Base-by-base conservation (phyloP, 1,140 invertebrate species). In the Lanistes nyassanus region DNA sequence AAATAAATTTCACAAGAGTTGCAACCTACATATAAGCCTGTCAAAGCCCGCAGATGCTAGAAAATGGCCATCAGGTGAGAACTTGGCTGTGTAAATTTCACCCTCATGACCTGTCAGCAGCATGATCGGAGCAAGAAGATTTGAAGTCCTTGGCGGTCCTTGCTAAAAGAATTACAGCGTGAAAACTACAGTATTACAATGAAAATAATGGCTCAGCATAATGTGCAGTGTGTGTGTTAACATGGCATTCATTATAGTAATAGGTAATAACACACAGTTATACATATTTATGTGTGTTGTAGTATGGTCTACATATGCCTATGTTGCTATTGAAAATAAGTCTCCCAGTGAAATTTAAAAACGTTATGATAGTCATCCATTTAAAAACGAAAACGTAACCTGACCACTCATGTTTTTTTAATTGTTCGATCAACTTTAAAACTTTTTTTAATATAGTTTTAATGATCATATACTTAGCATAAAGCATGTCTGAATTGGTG, bases 11-110 rank as follows among this genome's bases (percentile, higher is more conserved):
- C n/a, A n/a, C n/a, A n/a, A n/a, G n/a, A n/a, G n/a, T n/a, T 53
- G 23, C 29, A 39, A 82, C 94, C 93, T 92, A 98, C 97, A 97
- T 79, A 99, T 97, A 90, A 96, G 94, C 87, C 97, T 91, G 87
- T 99, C 98, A 89, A 97, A 98, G n/a, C 98, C 98, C 51, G 95
- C 94, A 0, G 97, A 97, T 13, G 96, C 96, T 31, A 99, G 88
- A 86, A 97, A 94, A 81, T 95, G 93, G 34, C 98, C 98, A 88
- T 99, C 97, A 2, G 97, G 97, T 89, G 98, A 97, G 90, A 99
- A 99, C 90, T 97, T 95, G 7, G 94, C 91, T 31, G 94, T 93
- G 88, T 97, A 99, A 79, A 99, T 95, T 87, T 99, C 98, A 47
- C 97, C 97, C 87, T 97, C 94, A 89, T 99, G 98, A 0, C 98